Base-by-base conservation (phyloP, 2,888 invertebrate genomes). In the Deroplatys truncata region DNA sequence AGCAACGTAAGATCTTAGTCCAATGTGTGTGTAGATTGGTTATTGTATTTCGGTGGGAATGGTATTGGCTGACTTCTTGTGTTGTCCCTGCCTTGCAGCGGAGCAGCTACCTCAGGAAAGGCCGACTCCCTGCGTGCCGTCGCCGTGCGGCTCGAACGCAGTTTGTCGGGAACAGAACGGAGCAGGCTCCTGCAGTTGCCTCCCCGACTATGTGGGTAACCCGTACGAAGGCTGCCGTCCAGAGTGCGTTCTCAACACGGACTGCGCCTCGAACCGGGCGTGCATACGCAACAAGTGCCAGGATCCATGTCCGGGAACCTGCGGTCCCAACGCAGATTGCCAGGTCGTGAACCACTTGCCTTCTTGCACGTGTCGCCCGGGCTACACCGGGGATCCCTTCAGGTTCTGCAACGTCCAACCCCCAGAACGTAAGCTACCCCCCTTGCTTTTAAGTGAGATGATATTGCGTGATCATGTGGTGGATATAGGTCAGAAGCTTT, bases 71-170 rank as follows among this genome's bases (percentile, higher is more conserved):
- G 29, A 87, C 82, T 13, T 43, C 20, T 49, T 49, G 43, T 49
- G 43, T 85, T 49, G 43, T 85, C 49, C 43, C n/a, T 43, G 89
- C 92, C 92, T 89, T 93, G 92, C 90, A 92, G 93, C 92, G 93
- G 93, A 84, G 92, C 93, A 91, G 93, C 93, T 89, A 8, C 96
- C 91, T 7, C 85, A 89, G 83, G 91, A 90, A 84, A 91, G 91
- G 31, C 91, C 90, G 84, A 91, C 91, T 28, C 91, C 92, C 2
- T 94, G 94, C 90, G 90, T 92, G 35, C 91, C 92, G 8, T 90
- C 92, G 93, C 97, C 97, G n/a, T 98, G 98, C 93, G 98, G 97
- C 85, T 93, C 96, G 43, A 97, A 97, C 92, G 96, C 97, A 31
- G 94, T 95, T 91, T 98, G 98, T 92, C 94, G 94, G 92, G 95